Base-by-base conservation (phyloP, 1,140 invertebrate genomes). In the Pachypeltis micranthus region DNA sequence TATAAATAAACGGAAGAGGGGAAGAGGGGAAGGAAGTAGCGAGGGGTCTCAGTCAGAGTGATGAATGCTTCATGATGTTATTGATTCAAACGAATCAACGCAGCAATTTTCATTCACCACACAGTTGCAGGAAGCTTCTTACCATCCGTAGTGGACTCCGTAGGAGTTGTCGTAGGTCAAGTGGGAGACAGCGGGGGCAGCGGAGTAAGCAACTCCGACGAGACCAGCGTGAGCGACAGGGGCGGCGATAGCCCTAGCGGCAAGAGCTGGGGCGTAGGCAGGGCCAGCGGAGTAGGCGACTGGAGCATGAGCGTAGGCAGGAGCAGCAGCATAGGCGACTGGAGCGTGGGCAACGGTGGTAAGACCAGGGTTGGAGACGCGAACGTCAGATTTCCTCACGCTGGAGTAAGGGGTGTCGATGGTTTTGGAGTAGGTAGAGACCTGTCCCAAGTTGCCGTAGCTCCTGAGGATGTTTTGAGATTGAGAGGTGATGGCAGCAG, bases 331-430 rank as follows among this genome's bases (percentile, higher is more conserved):
- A 44, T 57, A 51, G 27, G 59, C 61, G 61, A 62, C 62, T 27
- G 65, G 59, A 24, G 59, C 62, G 55, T 63, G 60, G 54, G 66
- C 64, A 47, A 66, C 58, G 65, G 70, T 68, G 62, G 70, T 68
- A 27, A 67, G 34, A 21, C 67, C 70, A 47, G 72, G 71, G 69
- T 74, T 75, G 69, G 70, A 74, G 26, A 73, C 69, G 26, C 74
- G 68, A 58, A 72, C 71, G 67, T 76, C 74, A 62, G 68, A 68
- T 64, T 74, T 75, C 55, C 69, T 68, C 54, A 74, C 70, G 64
- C 66, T 70, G 65, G 72, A 70, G 70, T 70, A 72, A 2, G 74
- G 70, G 51, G 72, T 73, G 63, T 72, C 71, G 66, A 72, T 67
- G 63, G 70, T 70, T 67, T 74, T 74, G 66, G 67, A 65, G 70